Conservation (phyloP, 2,888 invertebrate species). For the Metallyticus violacea region DNA sequence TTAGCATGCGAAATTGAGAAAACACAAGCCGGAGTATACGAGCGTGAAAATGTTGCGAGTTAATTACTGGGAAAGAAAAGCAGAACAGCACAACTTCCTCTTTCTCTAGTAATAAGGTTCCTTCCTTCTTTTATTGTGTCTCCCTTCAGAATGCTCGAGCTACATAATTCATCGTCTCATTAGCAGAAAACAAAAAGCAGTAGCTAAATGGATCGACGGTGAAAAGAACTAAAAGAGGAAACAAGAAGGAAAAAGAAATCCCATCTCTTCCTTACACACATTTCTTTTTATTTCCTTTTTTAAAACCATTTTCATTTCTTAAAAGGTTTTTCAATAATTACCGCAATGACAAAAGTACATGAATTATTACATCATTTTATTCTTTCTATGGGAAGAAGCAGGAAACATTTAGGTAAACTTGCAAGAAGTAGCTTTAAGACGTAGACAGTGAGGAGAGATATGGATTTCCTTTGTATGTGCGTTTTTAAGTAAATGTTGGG, state of each 20-base stretch:
- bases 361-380: conserved; percentile 39
- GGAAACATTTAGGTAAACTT: not conserved
- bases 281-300: conserved; percentile 3
- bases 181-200: conserved; percentile 29
- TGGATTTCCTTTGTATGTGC: not conserved
- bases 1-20: not conserved
- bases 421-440: not conserved
- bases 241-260: not conserved
- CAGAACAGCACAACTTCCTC: not conserved
- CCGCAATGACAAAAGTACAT: conserved; percentile 42
- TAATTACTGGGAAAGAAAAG: not conserved
- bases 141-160: not conserved
- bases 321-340: conserved; percentile 34
- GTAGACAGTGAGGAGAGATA: not conserved
- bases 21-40: not conserved
- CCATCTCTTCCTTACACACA: not conserved
- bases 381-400: not conserved
- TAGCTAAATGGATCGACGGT: conserved; percentile 24
- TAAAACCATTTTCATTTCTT: conserved; percentile 31
- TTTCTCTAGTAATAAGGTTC: not conserved
- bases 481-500: not conserved
- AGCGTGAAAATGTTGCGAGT: not conserved
- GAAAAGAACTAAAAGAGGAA: conserved; percentile 1
- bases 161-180: conserved; percentile 35
- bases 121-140: not conserved